Evolutionary conservation across 1,140 invertebrate species (phyloP).

Genomic region (Scaptodrosophila lebanonensis): DNA sequence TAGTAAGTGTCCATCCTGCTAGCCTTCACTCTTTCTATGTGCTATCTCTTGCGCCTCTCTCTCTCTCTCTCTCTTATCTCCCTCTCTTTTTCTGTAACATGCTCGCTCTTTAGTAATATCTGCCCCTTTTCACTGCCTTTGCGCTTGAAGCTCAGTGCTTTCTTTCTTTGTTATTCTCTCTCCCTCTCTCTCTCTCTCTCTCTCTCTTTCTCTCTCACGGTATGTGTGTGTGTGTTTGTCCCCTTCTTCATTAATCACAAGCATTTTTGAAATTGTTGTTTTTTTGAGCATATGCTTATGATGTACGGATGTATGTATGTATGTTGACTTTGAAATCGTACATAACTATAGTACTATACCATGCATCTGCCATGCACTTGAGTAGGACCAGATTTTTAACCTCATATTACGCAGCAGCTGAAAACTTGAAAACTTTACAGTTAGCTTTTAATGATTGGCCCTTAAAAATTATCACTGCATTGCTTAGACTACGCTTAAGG

Average conservation of each 20-base stretch:
- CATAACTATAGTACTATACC: no score
- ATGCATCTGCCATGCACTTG: no score
- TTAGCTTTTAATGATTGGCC: no score
- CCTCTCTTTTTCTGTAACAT: background rate
- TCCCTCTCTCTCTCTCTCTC: conserved; percentile 37
- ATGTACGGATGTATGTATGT: no score
- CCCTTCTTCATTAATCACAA: background rate
- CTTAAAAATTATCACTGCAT: no score
- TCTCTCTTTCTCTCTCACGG: conserved; percentile 3
- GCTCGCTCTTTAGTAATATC: no score
- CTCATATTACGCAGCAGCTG: no score
- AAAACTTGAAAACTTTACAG: no score
- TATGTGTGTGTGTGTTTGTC: conserved; percentile 15
- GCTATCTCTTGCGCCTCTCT: background rate
- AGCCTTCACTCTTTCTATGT: background rate
- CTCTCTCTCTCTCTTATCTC: conserved; percentile 1
- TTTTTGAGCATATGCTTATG: no score
- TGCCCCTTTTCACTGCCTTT: conserved; percentile 1
- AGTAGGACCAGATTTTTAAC: no score
- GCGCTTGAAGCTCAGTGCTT: conserved; percentile 25
- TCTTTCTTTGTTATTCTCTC: conserved; percentile 32
- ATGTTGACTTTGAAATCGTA: no score
- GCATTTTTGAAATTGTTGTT: conserved; percentile 40
- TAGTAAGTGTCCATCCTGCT: background rate
- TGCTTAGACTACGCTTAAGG: no score